Evolutionary conservation across 2,888 invertebrate genomes (phyloP).

Genomic region (Mellilla xanthometata): DNA sequence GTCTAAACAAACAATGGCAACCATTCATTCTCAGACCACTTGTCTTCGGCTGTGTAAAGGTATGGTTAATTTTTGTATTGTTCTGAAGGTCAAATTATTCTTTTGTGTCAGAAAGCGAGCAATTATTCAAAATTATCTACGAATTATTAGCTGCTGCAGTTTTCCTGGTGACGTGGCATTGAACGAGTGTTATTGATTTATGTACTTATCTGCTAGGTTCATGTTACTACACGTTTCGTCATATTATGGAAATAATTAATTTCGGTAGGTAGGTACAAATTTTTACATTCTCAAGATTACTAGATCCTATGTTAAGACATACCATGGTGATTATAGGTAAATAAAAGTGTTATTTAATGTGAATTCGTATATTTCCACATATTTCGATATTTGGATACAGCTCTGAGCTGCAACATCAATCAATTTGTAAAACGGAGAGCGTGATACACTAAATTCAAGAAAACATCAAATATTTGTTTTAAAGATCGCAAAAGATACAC

Average conservation of each 20-base stretch:
- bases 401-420: constrained; percentile 64
- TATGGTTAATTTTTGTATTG: constrained; percentile 12
- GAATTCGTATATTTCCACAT: constrained; percentile 24
- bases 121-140: constrained; percentile 10
- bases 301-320: too few relatives aligned
- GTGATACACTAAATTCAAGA: constrained; percentile 15
- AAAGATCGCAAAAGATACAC: constrained; percentile 44
- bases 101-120: constrained; percentile 12
- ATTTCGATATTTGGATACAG: constrained; percentile 45
- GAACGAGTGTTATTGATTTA: not conserved
- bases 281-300: too few relatives aligned
- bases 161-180: constrained; percentile 6
- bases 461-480: constrained; percentile 42
- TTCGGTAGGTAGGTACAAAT: too few relatives aligned
- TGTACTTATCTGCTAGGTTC: not conserved
- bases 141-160: constrained; percentile 5
- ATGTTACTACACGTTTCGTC: too few relatives aligned
- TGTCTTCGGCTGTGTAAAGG: constrained; percentile 8
- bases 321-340: constrained; percentile 3
- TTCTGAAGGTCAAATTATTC: constrained; percentile 1
- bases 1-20: constrained; percentile 7
- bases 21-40: constrained; percentile 5
- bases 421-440: constrained; percentile 9
- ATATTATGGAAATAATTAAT: too few relatives aligned
- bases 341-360: constrained; percentile 12